Evolutionary conservation across 92 coral and sea anemone species (phyloP).

Genomic region (Chrysogorgia sp.): DNA sequence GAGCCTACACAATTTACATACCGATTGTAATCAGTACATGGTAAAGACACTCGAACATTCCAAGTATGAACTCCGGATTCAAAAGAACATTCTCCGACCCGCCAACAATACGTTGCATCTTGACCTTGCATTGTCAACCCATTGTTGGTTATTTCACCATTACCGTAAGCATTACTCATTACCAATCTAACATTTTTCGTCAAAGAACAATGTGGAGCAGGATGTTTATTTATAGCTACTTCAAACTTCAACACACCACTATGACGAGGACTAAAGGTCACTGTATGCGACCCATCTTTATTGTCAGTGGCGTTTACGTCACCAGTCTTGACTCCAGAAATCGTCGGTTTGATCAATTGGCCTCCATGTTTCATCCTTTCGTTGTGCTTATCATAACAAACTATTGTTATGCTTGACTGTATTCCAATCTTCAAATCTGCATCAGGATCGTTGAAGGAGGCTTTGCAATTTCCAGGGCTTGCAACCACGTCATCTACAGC

Average conservation of each 20-base stretch:
- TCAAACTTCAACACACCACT: constrained; percentile 10
- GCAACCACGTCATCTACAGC: constrained; percentile 12
- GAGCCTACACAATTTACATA: too few species aligned
- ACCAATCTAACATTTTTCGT: too few species aligned
- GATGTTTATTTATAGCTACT: too few species aligned
- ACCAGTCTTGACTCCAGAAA: not conserved
- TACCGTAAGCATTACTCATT: too few species aligned
- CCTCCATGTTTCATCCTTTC: not conserved
- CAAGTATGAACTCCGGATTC: too few species aligned
- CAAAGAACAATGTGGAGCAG: too few species aligned
- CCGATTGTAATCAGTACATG: too few species aligned
- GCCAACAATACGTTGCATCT: too few species aligned
- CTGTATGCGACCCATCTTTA: not conserved
- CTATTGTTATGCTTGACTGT: not conserved
- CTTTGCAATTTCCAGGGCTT: not conserved
- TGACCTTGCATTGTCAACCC: too few species aligned
- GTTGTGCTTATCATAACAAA: not conserved
- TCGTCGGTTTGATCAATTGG: not conserved
- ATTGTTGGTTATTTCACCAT: too few species aligned
- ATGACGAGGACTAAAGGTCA: not conserved
- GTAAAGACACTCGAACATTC: too few species aligned
- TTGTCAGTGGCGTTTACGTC: not conserved
- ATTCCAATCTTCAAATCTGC: not conserved
- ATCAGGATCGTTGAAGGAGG: constrained; percentile 2
- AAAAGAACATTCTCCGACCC: too few species aligned